phyloP scores from a whole-genome alignment of 2,113 vertebrate species.

The Argyrosomus japonicus region DNA sequence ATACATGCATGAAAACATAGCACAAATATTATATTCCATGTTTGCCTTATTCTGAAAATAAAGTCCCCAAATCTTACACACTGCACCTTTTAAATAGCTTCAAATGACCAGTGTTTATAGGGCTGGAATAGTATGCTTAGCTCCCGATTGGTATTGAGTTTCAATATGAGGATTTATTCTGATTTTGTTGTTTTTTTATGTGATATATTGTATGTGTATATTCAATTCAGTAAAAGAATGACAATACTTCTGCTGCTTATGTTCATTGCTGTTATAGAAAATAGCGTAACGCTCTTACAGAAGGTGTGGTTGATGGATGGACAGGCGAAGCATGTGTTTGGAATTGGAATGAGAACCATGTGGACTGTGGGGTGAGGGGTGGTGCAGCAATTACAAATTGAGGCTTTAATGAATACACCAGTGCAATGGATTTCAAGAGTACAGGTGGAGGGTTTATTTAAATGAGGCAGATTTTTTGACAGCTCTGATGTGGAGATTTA shows the following conservation, averaged over 20 bases:
- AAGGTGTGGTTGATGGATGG: background rate
- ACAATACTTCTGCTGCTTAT: background rate
- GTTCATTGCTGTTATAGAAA: background rate
- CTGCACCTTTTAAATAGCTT: background rate
- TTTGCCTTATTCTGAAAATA: no score
- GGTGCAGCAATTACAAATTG: background rate
- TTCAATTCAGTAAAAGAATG: no score
- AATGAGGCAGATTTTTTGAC: slow-evolving; percentile 1
- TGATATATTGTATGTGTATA: no score
- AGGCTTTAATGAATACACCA: slow-evolving; percentile 25
- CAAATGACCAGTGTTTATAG: background rate
- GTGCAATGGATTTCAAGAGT: background rate
- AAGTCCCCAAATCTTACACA: no score
- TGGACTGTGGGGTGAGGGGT: background rate
- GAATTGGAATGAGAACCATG: background rate
- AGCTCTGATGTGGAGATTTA: background rate
- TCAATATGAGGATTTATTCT: no score
- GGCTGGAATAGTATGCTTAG: no score
- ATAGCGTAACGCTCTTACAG: background rate
- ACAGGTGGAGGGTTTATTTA: background rate
- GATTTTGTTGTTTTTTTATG: no score
- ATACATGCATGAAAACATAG: no score
- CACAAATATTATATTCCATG: no score
- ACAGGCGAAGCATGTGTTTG: background rate
- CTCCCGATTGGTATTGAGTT: no score